Base-by-base conservation (phyloP, 2,797 vertebrate species). In the Pogonophryne albipinna region DNA sequence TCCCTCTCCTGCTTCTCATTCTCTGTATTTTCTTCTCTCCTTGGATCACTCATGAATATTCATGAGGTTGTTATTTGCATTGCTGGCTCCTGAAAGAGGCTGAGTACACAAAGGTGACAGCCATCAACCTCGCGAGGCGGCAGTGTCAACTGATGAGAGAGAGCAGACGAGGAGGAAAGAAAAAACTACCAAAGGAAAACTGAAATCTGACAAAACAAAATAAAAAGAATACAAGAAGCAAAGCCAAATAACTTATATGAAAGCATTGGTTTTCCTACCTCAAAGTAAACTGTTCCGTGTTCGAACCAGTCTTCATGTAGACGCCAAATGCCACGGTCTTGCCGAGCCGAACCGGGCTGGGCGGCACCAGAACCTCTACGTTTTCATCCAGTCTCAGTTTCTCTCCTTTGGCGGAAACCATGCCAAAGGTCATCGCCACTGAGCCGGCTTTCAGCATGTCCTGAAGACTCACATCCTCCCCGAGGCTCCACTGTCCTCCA, bases 271-370 rank as follows among this genome's bases (percentile, higher is more conserved):
- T 14, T n/a, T 47, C 96, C 84, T 91, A 99, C 98, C 97, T 97
- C 45, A 99, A 84, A 0, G 95, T 97, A 87, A 99, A 98, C 87
- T 96, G 96, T 61, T 98, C 96, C n/a, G 83, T 92, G 45, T 87
- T 80, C 0, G 97, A 97, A 50, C 93, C 85, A 0, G 96, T 93
- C 77, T 92, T 94, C 92, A 98, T 94, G 69, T 95, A 96, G 64
- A 99, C 76, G 3, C 95, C 92, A 75, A 99, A 98, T 42, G 95
- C 95, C 80, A 98, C 96, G 0, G 93, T 92, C 50, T 96, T 97
- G 7, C 97, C 97, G 49, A 97, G 96, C 52, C 95, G 96, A 63
- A 99, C 91, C 0, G 97, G 97, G 71, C 94, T 96, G 63, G 96
- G 92, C 0, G 97, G 97, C 4, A 96, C 94, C 8, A 95, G 89